Percentiles rank a stretch among this genome's conserved stretches.
Evolutionary conservation across 2,888 invertebrate species (phyloP).

Genomic region (Oscheius onirici): DNA sequence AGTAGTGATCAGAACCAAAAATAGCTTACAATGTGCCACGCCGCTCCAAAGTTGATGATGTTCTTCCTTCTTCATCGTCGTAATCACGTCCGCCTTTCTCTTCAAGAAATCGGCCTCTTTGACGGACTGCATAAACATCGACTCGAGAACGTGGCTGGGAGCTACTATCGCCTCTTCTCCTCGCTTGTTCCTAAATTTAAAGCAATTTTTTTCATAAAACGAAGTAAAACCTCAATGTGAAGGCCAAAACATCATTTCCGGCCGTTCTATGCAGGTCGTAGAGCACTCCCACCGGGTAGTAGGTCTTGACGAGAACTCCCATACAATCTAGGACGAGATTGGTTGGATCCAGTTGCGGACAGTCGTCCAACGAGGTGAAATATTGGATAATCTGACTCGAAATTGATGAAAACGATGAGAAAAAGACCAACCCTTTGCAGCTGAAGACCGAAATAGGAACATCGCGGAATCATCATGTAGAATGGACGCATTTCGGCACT

Average conservation of each 20-base stretch:
- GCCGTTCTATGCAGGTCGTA: constrained; percentile 82
- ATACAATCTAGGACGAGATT: constrained; percentile 63
- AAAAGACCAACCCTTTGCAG: constrained; percentile 41
- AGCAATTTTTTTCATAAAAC: constrained; percentile 3
- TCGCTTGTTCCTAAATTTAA: constrained; percentile 12
- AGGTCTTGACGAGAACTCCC: constrained; percentile 69
- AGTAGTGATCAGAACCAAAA: too few relatives aligned
- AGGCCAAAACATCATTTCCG: constrained; percentile 88
- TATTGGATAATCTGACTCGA: constrained; percentile 11
- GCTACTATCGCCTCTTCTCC: neutral
- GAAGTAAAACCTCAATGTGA: constrained; percentile 82
- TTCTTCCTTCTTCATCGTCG: constrained; percentile 82
- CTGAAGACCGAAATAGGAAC: constrained; percentile 63
- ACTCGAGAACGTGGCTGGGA: constrained; percentile 85
- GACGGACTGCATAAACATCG: constrained; percentile 90
- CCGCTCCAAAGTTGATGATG: constrained; percentile 96
- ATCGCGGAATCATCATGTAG: constrained; percentile 67
- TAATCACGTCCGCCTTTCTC: constrained; percentile 81
- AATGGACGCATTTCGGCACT: constrained; percentile 78
- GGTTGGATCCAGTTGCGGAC: constrained; percentile 34
- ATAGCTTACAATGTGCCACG: constrained; percentile 84
- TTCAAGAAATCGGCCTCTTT: constrained; percentile 99
- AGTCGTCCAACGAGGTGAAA: constrained; percentile 15
- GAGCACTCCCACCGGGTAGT: constrained; percentile 84
- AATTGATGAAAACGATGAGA: neutral